Evolutionary conservation across 2,888 invertebrate genomes (phyloP), one percentile per base, ranked within the genome.

Genomic region (Tenthredo amoena): DNA sequence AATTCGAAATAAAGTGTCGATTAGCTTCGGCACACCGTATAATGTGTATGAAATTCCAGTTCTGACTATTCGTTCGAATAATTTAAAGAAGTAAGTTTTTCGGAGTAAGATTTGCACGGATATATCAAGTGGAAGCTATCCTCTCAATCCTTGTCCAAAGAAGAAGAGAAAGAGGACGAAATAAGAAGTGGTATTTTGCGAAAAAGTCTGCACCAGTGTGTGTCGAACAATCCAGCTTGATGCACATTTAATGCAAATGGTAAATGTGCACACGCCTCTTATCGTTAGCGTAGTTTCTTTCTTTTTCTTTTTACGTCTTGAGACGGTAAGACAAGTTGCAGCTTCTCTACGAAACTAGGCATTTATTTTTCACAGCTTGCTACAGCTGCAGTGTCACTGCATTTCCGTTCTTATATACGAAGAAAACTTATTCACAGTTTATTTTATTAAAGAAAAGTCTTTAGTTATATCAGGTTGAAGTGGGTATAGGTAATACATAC

Each of bases 331-430:
- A 68, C 31, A 68, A 68, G 68, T 5, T 68, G 68, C 26, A 26
- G 26, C 68, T 68, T 1, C 68, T 68, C 18, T 12, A 40, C n/a
- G 72, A 34, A 26, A 18, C 34, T 68, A 18, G 34, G 9, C 40
- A 72, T 72, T 72, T 72, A 72, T 72, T 72, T 72, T 72, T 72
- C 72, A 43, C 37, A 72, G 21, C 40, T 37, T 72, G 31, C 65
- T 21, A 4, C 72, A 72, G 72, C 72, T 72, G 40, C 72, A 43
- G 74, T 74, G 74, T 74, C 74, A 74, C 74, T 74, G 74, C 40
- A 74, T 74, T 74, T 74, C 74, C 43, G 37, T 40, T n/a, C 72
- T 72, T 31, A 31, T 72, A 7, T 43, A 72, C 9, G 31, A 71
- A 71, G 71, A 37, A 71, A 71, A 34, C 37, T 71, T 71, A 71